Evolutionary conservation across 2,113 vertebrate species (phyloP), one percentile per base, ranked within the genome.

Genomic region (Megalops atlanticus): DNA sequence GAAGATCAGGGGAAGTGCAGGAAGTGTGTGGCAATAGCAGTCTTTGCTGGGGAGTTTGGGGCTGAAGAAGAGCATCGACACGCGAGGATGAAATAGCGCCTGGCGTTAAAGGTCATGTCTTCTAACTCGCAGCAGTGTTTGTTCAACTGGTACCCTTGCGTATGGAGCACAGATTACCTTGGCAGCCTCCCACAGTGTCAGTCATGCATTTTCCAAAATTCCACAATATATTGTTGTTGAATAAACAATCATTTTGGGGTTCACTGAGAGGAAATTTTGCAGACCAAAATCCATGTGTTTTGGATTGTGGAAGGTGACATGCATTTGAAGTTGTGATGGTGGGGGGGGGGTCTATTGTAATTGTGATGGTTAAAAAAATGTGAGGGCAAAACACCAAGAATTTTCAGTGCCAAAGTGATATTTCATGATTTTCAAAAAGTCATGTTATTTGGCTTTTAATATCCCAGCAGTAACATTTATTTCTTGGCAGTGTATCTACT

Each of bases 201-300:
- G 33, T 80, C 77, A 78, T 41, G 33, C 40, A 70, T 18, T 71
- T 21, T n/a, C 21, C 14, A 11, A 68, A 69, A 79, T 47, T 79
- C 77, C 40, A 47, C 38, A 36, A 38, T 58, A 79, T 70, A 35
- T 69, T 43, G 45, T 80, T 78, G 33, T 73, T 77, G 40, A 77
- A 76, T 43, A 43, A 64, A 43, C 40, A 43, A 45, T 16, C 7
- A 27, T 24, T 27, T 77, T 43, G 43, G 68, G 14, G 45, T 72
- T 64, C 70, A 47, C 71, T 74, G 40, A 39, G 38, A 36, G 33
- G 5, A 39, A 58, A 35, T 38, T 68, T 36, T 16, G 38, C 52
- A 79, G 31, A 35, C 24, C 71, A 35, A 41, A 79, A 43, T 79
- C 64, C 12, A 64, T 79, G 52, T 82, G 76, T 71, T 77, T 58